These are phyloP conservation scores for Formica selysi DNA, from an alignment of 1,140 invertebrate genomes.

Conservation along the genomic window DNA sequence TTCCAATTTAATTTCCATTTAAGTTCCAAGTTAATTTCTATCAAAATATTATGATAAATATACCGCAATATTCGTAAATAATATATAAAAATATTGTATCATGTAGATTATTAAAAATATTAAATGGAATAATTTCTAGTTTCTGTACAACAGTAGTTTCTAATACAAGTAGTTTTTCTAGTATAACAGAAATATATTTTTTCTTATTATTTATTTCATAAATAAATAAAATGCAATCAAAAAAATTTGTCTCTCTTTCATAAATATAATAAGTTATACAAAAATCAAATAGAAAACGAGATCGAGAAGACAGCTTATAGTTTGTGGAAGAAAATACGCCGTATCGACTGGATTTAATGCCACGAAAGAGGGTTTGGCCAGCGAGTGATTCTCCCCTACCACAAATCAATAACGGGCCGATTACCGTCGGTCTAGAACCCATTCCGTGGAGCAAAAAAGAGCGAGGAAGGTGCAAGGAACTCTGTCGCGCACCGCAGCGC, in stretches of 20 bases:
- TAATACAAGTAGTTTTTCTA: no score
- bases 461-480: slow-evolving; percentile 45
- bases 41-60: no score
- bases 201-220: no score
- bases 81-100: no score
- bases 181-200: no score
- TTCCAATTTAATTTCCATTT: no score
- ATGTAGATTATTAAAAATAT: no score
- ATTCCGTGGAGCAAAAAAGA: slow-evolving; percentile 19
- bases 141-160: no score
- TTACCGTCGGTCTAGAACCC: slow-evolving; percentile 69
- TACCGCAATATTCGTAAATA: no score
- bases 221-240: no score
- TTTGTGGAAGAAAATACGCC: neutral
- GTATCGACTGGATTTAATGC: slow-evolving; percentile 60
- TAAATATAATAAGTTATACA: neutral
- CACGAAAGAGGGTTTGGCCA: slow-evolving; percentile 1
- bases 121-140: no score
- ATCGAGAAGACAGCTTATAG: neutral
- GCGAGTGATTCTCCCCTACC: slow-evolving; percentile 55
- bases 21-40: no score
- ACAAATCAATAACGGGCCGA: slow-evolving; percentile 70
- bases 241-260: neutral
- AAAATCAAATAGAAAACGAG: slow-evolving; percentile 15
- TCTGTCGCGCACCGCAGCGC: slow-evolving; percentile 39